Evolutionary conservation across 1,140 invertebrate species (phyloP).

Genomic region (Orius insidiosus): DNA sequence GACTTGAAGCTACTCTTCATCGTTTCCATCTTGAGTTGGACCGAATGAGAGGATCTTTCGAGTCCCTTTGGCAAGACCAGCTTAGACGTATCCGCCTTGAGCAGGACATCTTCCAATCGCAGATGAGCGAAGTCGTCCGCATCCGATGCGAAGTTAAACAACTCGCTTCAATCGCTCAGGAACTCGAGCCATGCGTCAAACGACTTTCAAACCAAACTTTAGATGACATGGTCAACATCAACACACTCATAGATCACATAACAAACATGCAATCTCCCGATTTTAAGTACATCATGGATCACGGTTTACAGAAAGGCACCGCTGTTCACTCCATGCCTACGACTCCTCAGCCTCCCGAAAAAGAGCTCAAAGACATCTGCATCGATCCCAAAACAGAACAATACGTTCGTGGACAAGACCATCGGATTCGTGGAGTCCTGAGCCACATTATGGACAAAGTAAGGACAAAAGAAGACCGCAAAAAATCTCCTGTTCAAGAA

Average conservation of each 20-base stretch:
- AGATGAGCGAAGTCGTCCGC: slow-evolving; percentile 46
- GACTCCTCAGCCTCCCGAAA: slow-evolving; percentile 5
- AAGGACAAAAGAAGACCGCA: slow-evolving; percentile 31
- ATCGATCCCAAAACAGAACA: slow-evolving; percentile 9
- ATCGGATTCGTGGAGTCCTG: slow-evolving; percentile 27
- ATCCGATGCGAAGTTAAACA: slow-evolving; percentile 47
- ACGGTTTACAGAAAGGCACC: slow-evolving; percentile 15
- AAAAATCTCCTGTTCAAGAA: slow-evolving; percentile 27
- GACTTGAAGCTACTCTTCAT: slow-evolving; percentile 43
- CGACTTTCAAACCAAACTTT: slow-evolving; percentile 26
- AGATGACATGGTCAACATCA: slow-evolving; percentile 27
- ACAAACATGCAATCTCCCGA: slow-evolving; percentile 24
- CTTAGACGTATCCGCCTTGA: slow-evolving; percentile 46
- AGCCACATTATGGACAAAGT: slow-evolving; percentile 37
- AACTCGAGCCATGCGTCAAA: slow-evolving; percentile 45
- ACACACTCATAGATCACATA: slow-evolving; percentile 37
- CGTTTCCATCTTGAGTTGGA: slow-evolving; percentile 44
- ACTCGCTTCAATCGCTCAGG: slow-evolving; percentile 38
- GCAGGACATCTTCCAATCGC: slow-evolving; percentile 46
- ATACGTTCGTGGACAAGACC: slow-evolving; percentile 12
- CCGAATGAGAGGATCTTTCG: slow-evolving; percentile 38
- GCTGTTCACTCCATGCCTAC: slow-evolving; percentile 1
- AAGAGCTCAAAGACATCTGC: slow-evolving; percentile 5
- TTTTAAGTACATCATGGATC: slow-evolving; percentile 13
- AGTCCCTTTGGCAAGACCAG: slow-evolving; percentile 49